These are phyloP conservation scores for Mythimna vitellina DNA, from an alignment of 2,888 invertebrate genomes.

Conservation along the genomic window DNA sequence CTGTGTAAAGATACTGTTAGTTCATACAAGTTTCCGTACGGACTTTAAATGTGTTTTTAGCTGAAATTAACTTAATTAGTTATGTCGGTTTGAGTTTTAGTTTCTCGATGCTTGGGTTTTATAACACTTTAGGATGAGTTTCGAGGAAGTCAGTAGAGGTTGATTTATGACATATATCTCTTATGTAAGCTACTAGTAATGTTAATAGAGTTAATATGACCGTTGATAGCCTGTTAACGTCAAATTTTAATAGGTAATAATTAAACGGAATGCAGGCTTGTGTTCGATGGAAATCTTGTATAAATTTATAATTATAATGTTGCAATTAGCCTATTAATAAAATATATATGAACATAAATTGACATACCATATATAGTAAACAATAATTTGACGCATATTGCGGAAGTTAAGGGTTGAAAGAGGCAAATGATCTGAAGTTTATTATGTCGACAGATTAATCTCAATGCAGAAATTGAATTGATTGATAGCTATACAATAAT, in stretches of 20 bases:
- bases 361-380: neutral
- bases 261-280: neutral
- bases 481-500: slow-evolving; percentile 37
- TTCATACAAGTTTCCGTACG: slow-evolving; percentile 29
- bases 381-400: slow-evolving; percentile 5
- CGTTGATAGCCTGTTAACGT: neutral
- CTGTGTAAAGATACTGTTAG: slow-evolving; percentile 38
- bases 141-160: neutral
- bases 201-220: neutral
- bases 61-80: neutral
- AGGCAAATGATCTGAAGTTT: slow-evolving; percentile 22
- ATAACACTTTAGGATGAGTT: neutral
- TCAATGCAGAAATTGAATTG: slow-evolving; percentile 29
- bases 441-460: slow-evolving; percentile 21
- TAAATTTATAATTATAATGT: neutral
- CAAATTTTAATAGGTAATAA: neutral
- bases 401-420: slow-evolving; percentile 27
- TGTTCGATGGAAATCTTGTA: neutral
- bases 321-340: neutral
- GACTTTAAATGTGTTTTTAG: neutral
- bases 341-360: neutral
- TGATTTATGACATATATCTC: neutral
- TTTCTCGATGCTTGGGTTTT: neutral
- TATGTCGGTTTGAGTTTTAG: neutral
- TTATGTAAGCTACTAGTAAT: neutral